Evolutionary conservation across 2,888 invertebrate species (phyloP), one percentile per base, ranked within the genome.

Genomic region (Aphidius colemani): DNA sequence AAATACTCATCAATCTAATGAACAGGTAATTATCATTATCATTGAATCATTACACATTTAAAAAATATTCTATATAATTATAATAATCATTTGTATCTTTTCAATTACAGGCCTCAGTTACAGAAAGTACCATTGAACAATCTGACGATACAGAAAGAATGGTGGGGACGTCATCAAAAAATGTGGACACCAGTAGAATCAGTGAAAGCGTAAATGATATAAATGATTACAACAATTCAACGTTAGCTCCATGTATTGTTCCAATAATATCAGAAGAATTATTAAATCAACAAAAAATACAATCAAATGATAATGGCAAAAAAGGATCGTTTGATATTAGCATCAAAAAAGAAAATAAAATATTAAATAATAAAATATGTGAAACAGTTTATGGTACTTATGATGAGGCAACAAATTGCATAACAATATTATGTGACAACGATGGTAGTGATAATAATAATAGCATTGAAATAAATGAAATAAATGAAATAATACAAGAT

Each of bases 131-230:
- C 83, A 56, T 78, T 83, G 74, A 80, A 83, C 75, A 85, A 85
- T 71, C 84, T 85, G 64, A 80, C 73, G 63, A 86, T 82, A 74
- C 85, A 88, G 81, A 85, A 88, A 78, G 89, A 90, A 75, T 94
- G 94, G 93, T 93, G 94, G 94, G 93, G 93, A 68, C 89, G 90
- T 59, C 91, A 92, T 78, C 93, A 93, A 84, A 91, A 88, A 83
- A 89, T 85, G 75, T 94, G 93, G 94, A 93, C 92, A 81, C 93
- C 93, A 72, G 85, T 91, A 78, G 86, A 88, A 73, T 84, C 86
- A 79, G 78, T 81, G 73, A 85, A 84, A 69, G 78, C 74, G 7
- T 78, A 58, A 72, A 63, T 45, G 41, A 64, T 18, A 40, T 50
- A 18, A 30, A 8, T 30, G 30, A 63, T 44, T 50, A 53, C 30